Base-by-base conservation (phyloP, 2,888 invertebrate species). In the Tenthredo mesomela region DNA sequence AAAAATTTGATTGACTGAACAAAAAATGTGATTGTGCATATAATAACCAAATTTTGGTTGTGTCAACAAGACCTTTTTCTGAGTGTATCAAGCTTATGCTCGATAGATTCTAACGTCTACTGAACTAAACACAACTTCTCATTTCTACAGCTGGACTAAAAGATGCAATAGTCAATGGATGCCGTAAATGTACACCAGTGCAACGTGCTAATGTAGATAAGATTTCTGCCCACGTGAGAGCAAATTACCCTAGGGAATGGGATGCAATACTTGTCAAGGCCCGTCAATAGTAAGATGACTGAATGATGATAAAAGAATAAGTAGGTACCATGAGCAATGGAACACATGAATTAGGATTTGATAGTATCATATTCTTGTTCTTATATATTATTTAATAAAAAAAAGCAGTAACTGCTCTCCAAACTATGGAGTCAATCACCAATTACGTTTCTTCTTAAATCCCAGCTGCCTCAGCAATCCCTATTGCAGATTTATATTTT, bases 231-330 rank as follows among this genome's bases (percentile, higher is more conserved):
- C 54, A 54, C n/a, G 95, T 94, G 89, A 94, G 95, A 85, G 94
- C 94, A 90, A 93, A 94, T 84, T 94, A 95, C 92, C 95, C 95
- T 0, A 93, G 93, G 86, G 94, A 94, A 47, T 95, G 95, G 95
- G 93, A 29, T 25, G 29, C 25, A 2, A 29, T 77, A 25, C 3
- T 18, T 29, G 33, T 29, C 15, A 33, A 29, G 29, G 47, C 25
- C 29, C 21, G 12, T 21, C 25, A 12, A 21, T 10, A 2, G 25
- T 21, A 9, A 54, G 12, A 18, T 29, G 4, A 50, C 21, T 18
- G 5, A 10, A 10, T 21, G 10, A 18, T 10, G 4, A 73, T 25
- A 9, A 40, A n/a, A 50, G 21, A 61, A 61, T 25, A 58, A 3
- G 25, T 9, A 58, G 12, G 25, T 9, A 25, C 12, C n/a, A n/a